These are phyloP conservation scores for Baccha elongata DNA, from an alignment of 2,888 invertebrate species.

Conservation along the genomic window DNA sequence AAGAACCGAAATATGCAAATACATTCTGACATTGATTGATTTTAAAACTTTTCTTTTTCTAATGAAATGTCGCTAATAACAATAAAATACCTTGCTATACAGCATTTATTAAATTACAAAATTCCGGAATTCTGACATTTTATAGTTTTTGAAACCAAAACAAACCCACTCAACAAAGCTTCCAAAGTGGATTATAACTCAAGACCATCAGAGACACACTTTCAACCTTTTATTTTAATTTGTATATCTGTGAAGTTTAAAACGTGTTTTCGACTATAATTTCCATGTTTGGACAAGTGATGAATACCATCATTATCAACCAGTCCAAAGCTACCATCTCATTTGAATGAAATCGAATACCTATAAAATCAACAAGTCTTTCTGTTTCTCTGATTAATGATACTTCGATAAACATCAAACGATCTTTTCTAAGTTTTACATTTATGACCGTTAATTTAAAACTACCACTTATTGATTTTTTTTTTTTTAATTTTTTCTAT, in stretches of 20 bases:
- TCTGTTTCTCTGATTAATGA: constrained; percentile 64
- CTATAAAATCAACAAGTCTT: constrained; percentile 16
- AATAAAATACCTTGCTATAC: constrained; percentile 19
- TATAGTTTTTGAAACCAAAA: constrained; percentile 11
- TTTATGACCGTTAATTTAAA: constrained; percentile 30
- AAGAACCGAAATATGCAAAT: constrained; percentile 12
- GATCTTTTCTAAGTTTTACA: constrained; percentile 45
- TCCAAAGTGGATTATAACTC: neutral
- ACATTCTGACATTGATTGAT: constrained; percentile 17
- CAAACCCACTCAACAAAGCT: constrained; percentile 20
- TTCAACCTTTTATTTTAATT: constrained; percentile 6
- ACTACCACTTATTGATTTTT: constrained; percentile 39
- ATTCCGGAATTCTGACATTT: constrained; percentile 4
- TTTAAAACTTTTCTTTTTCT: constrained; percentile 4
- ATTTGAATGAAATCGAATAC: constrained; percentile 67
- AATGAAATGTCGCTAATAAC: constrained; percentile 35
- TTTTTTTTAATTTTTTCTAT: too few relatives aligned
- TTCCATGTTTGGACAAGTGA: constrained; percentile 49
- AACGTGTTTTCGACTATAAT: constrained; percentile 8
- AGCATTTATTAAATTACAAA: constrained; percentile 2
- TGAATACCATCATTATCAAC: constrained; percentile 60
- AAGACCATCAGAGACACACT: neutral
- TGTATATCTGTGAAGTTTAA: neutral
- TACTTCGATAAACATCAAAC: constrained; percentile 18
- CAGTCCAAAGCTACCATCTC: constrained; percentile 30